Base-by-base conservation (phyloP, 2,113 vertebrate genomes). In the Heterotilapia buettikoferi region DNA sequence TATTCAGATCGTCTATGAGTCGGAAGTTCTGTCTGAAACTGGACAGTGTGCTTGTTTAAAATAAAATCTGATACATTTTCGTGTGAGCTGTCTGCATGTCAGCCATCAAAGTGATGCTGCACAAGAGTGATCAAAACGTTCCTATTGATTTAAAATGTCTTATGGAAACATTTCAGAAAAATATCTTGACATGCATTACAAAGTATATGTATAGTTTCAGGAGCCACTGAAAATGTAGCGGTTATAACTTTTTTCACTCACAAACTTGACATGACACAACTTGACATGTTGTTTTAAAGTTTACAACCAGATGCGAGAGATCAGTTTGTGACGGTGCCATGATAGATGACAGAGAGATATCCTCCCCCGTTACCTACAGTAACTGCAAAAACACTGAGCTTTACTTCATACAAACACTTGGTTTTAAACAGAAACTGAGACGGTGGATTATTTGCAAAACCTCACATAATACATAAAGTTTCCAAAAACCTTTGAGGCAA, bases 71-170 rank as follows among this genome's bases (percentile, higher is more conserved):
- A 21, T 2, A 0, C 29, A 52, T 79, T 14, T 80, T 36, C 31
- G 16, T 16, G 4, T 36, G 47, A n/a, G n/a, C 21, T 26, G 5
- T 9, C 40, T 29, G 4, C 21, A 0, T 4, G 16, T 31, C 43
- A 31, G 71, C 43, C 43, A n/a, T 76, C 31, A 3, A 21, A 53
- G 43, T 78, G 71, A 78, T 6, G 38, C n/a, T 43, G 66, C n/a
- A 43, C 36, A 13, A 43, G 40, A 18, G 14, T 19, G 71, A 76
- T 50, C 43, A 18, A 76, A 76, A 50, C 4, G 4, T 5, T 1
- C 21, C 68, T 26, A 18, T 9, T 45, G 21, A 0, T 36, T 66
- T n/a, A 18, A 47, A 76, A 76, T 47, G 40, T 26, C 38, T 76
- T 0, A 76, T 19, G 4, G 71, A 78, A 31, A 78, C 24, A 7